Base-by-base conservation (phyloP, 2,888 invertebrate species). In the Apodemia zela region DNA sequence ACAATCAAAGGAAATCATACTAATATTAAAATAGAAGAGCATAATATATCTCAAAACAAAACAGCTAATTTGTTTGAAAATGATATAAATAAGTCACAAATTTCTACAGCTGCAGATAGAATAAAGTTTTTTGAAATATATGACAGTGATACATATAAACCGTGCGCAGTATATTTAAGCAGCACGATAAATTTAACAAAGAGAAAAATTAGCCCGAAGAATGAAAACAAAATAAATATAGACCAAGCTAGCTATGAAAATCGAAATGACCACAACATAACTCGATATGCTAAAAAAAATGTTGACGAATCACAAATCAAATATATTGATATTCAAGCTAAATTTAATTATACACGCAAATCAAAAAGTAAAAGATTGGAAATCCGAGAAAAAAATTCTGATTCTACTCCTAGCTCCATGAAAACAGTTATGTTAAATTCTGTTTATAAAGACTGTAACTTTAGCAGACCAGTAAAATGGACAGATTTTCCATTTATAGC, bases 111-210 rank as follows among this genome's bases (percentile, higher is more conserved):
- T 13, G 75, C 83, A 59, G 88, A 89, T 61, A 87, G 76, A 78
- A 81, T 89, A 15, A 89, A 81, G 65, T 89, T 89, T 70, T 89
- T 89, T 66, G 89, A 90, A 75, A 73, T 84, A 13, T 87, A 89
- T 68, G 89, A 89, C 63, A 79, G 74, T 57, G 69, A 79, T 54
- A 87, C 89, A 18, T 69, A 67, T 33, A 62, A 57, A 45, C 60
- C 68, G 15, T 60, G 25, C 13, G 13, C 25, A 10, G 47, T 47
- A 33, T 15, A 42, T 15, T 38, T 33, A 25, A 61, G 65, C 54
- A 59, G 49, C 61, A 49, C 59, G 21, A 13, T 25, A 42, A 18
- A 58, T 47, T 21, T 17, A 59, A 59, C 58, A 2, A 35, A 51
- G 13, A 35, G 49, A 17, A 42, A 58, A 3, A 58, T 61, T 29